Evolutionary conservation across 2,888 invertebrate genomes (phyloP), one percentile per base, ranked within the genome.

Genomic region (Acronicta aceris): DNA sequence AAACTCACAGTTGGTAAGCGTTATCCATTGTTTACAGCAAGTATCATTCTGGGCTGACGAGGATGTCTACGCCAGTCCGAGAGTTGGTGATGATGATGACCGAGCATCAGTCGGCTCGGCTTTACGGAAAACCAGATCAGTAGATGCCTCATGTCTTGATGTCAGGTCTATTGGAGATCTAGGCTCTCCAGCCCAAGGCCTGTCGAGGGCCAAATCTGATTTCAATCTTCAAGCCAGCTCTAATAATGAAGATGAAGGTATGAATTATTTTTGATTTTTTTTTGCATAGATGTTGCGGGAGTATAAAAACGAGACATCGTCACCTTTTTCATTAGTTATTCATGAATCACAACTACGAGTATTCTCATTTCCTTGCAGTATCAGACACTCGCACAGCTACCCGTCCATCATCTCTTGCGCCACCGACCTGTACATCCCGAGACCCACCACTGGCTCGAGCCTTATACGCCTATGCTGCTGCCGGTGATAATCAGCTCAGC

Each of bases 401-500:
- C 60, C 95, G 96, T 78, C 96, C 96, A 48, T 95, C 96, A 78
- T 96, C 96, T 51, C 95, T 96, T 85, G 96, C 96, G 0, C 95
- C 96, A 16, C 95, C 95, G 51, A 83, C 95, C 3, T 90, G 93
- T 61, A 89, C 91, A 1, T 79, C 89, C 12, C 96, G 97, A 82
- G 97, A 97, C 78, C 96, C 97, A 13, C 97, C 97, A 7, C 92
- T 98, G 54, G 98, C 97, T 0, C 95, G 97, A 71, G 98, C 98
- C 10, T 95, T 98, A 40, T 98, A 98, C 87, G 98, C 98, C 15
- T 99, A 99, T 89, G 96, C 98, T 64, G 98, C 98, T 38, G 96
- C 95, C 91, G 98, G 98, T 7, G 98, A 98, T 85, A 98, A 98
- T 92, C 98, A 99, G 90, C 95, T 99, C 65, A 97, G 97, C 85